These are phyloP conservation scores for Caenorhabditis wallacei DNA, from an alignment of 2,888 invertebrate species.

Conservation along the genomic window DNA sequence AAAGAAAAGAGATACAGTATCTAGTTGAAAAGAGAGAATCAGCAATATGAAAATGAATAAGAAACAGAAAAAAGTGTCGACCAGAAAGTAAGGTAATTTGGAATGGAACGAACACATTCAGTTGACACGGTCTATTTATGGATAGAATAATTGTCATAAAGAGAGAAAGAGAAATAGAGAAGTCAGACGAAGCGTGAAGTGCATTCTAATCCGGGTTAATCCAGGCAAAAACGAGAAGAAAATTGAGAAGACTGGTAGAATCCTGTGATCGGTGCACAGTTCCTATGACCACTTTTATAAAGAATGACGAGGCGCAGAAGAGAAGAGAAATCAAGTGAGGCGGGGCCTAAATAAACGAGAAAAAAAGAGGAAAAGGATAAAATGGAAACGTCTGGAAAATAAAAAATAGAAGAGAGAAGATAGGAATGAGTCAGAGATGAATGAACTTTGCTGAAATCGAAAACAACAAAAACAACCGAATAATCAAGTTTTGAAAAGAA, in stretches of 20 bases:
- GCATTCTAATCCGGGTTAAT: constrained; percentile 61
- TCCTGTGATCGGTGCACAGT: constrained; percentile 35
- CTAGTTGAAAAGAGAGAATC: too few relatives aligned
- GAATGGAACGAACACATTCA: constrained; percentile 23
- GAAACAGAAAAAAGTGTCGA: not conserved
- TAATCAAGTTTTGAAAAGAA: constrained; percentile 10
- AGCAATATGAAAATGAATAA: constrained; percentile 18
- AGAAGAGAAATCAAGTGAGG: constrained; percentile 41
- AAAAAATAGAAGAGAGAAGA: not conserved
- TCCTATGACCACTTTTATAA: constrained; percentile 52
- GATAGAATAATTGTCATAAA: constrained; percentile 30
- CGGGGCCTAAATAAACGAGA: constrained; percentile 47
- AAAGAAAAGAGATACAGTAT: not conserved
- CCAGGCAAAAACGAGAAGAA: constrained; percentile 32
- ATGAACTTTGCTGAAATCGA: constrained; percentile 28
- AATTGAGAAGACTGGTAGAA: constrained; percentile 39
- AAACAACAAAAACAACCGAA: constrained; percentile 9
- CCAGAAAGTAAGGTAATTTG: constrained; percentile 44
- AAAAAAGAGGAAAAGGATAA: constrained; percentile 16
- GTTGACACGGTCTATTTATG: constrained; percentile 53
- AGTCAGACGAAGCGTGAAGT: constrained; percentile 56
- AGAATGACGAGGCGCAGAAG: constrained; percentile 19
- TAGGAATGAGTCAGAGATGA: constrained; percentile 33
- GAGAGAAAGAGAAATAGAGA: not conserved
- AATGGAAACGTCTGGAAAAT: constrained; percentile 46